Evolutionary conservation across 2,888 invertebrate species (phyloP), one percentile per base, ranked within the genome.

Genomic region (Diarsia brunnea): DNA sequence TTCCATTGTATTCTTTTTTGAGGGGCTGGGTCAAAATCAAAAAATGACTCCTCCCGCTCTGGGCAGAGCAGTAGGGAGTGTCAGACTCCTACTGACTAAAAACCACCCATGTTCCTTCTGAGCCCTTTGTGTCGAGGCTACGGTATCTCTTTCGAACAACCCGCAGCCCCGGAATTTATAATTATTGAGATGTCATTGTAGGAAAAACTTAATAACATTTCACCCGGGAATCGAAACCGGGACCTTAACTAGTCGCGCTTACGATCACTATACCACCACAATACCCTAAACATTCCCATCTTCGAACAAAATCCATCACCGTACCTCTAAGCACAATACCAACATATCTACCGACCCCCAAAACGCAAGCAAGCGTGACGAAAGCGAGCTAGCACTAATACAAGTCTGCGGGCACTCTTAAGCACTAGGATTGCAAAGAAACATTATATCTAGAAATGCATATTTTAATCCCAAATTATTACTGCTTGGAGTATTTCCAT

Each of bases 401-500:
- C 77, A 83, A 84, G 75, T 81, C 86, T 85, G 77, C 7, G 75
- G 72, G 73, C 64, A 75, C 78, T 43, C 65, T 80, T 81, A 81
- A 82, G 84, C 79, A 88, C 90, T 91, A 90, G 88, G 85, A 82
- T 87, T 88, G 85, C 85, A 94, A 95, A 95, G 94, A 95, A 95
- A 94, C 90, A 92, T 92, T 90, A 91, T 90, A 91, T 91, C 92
- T 90, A 91, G 91, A 88, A 87, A 90, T 95, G 95, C 95, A 95
- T 93, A 94, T 95, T 95, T 95, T 95, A 96, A 96, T 95, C 95
- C 95, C 87, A 92, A 95, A 95, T 95, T 96, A 96, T 96, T 96
- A 94, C 94, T 86, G 84, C 82, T 86, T 60, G 31, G 77, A 69
- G 89, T 83, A 24, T 89, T 3, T 89, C 0, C 89, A 84, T 80